Evolutionary conservation across 2,888 invertebrate genomes (phyloP).

Genomic region (Brenthis daphne): DNA sequence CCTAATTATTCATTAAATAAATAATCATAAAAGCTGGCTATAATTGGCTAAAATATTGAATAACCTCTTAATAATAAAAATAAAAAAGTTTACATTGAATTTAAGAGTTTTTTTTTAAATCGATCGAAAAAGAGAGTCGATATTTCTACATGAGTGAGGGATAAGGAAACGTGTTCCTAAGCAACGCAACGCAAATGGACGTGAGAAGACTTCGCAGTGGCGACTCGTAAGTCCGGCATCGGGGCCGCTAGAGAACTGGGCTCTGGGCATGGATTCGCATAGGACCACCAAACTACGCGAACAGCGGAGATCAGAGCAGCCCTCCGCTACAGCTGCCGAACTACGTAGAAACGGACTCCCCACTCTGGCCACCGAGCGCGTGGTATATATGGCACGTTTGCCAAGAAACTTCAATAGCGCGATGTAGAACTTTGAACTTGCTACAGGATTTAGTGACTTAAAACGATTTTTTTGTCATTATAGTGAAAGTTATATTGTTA

Average conservation of each 20-base stretch:
- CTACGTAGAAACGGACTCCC: conserved; percentile 69
- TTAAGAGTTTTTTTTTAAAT: not conserved
- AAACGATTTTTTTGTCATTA: no score
- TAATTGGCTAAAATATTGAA: no score
- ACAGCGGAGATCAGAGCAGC: conserved; percentile 48
- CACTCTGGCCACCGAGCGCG: not conserved
- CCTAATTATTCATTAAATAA: no score
- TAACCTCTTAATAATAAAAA: no score
- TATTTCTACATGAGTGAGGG: not conserved
- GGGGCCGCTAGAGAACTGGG: not conserved
- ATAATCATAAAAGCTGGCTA: no score
- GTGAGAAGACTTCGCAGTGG: conserved; percentile 2
- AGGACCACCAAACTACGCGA: conserved; percentile 23
- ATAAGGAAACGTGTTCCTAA: not conserved
- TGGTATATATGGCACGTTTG: not conserved
- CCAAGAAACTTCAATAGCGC: conserved; percentile 45
- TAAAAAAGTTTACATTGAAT: no score
- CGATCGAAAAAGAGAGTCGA: not conserved
- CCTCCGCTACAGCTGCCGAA: conserved; percentile 54
- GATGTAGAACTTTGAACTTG: conserved; percentile 43
- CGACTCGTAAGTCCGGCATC: not conserved
- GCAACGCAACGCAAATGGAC: not conserved
- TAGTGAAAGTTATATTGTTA: no score
- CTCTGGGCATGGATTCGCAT: conserved; percentile 7
- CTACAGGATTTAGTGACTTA: no score